Base-by-base conservation (phyloP, 2,888 invertebrate species). In the Apamea anceps region DNA sequence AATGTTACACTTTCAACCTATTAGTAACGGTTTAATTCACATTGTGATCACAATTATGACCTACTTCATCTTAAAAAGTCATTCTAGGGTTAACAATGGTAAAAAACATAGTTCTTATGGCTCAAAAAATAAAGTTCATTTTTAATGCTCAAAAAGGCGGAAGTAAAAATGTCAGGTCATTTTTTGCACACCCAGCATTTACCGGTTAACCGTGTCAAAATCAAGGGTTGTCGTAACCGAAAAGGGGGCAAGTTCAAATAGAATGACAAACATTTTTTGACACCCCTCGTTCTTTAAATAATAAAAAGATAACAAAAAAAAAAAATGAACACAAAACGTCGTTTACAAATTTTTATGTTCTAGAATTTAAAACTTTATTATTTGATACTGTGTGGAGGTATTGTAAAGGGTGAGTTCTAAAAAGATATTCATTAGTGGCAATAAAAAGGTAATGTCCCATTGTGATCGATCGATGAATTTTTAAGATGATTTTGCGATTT, bases 341-440 rank as follows among this genome's bases (percentile, higher is more conserved):
- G 94, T 94, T 95, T 95, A 96, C 96, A 96, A 96, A 95, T 96
- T 96, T 96, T 96, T 95, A 96, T 95, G 94, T 94, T 92, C 91
- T 86, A 89, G 48, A 92, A 91, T 94, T 93, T 93, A 85, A 95
- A 94, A 93, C 91, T 95, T 95, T 95, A 95, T 95, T 95, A 94
- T 96, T 96, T 96, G 94, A 96, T 95, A 95, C 93, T 95, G 92
- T 95, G 91, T 90, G 87, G 71, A 89, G 87, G 88, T 86, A 91
- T 91, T 91, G 88, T 87, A 88, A 92, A 92, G 87, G 92, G 93
- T 92, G 91, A 74, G 88, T 90, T 90, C 82, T 84, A 91, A 92
- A 93, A 92, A 90, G 89, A 93, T 94, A 95, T 96, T 96, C 96
- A 96, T 96, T 96, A 96, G 94, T 89, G 93, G 93, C 89, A 95